A percentile compares a stretch with the other conserved stretches of the same genome.
These are phyloP conservation scores for Leucophenga maculata DNA, from an alignment of 2,888 invertebrate species.

Conservation along the genomic window DNA sequence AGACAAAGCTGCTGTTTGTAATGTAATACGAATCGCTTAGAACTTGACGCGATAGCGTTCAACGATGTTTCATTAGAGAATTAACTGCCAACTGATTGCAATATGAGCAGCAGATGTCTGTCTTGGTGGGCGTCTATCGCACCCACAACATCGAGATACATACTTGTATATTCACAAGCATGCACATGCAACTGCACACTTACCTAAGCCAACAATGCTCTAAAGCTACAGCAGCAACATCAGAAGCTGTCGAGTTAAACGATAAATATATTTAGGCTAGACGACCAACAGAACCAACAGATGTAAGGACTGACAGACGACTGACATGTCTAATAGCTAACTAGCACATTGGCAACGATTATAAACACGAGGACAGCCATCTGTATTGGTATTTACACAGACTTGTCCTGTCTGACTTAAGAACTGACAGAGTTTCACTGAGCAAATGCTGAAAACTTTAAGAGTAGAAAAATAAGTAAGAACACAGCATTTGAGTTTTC, in stretches of 20 bases:
- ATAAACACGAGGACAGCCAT: too few relatives aligned
- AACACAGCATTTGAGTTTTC: too few relatives aligned
- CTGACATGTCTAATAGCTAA: too few relatives aligned
- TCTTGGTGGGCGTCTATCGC: not conserved
- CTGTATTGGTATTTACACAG: too few relatives aligned
- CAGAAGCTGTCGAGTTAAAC: too few relatives aligned
- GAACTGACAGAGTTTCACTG: too few relatives aligned
- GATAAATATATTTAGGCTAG: not conserved
- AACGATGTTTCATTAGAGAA: slow-evolving; percentile 63
- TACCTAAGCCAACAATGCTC: not conserved
- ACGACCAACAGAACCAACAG: not conserved
- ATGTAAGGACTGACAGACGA: not conserved
- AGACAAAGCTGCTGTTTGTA: not conserved
- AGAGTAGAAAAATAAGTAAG: too few relatives aligned
- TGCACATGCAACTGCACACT: slow-evolving; percentile 36
- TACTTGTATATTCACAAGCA: not conserved
- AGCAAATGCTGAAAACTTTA: too few relatives aligned
- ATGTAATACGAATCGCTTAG: slow-evolving; percentile 15
- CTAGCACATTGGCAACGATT: too few relatives aligned
- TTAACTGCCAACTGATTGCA: slow-evolving; percentile 55
- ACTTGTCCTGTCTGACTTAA: too few relatives aligned
- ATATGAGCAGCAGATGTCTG: slow-evolving; percentile 15
- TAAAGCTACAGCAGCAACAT: not conserved
- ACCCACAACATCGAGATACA: not conserved
- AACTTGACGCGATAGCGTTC: slow-evolving; percentile 30